Percentiles rank a stretch among this genome's conserved stretches.
Evolutionary conservation across 2,888 invertebrate species (phyloP).

Genomic region (Phorcus lineatus): DNA sequence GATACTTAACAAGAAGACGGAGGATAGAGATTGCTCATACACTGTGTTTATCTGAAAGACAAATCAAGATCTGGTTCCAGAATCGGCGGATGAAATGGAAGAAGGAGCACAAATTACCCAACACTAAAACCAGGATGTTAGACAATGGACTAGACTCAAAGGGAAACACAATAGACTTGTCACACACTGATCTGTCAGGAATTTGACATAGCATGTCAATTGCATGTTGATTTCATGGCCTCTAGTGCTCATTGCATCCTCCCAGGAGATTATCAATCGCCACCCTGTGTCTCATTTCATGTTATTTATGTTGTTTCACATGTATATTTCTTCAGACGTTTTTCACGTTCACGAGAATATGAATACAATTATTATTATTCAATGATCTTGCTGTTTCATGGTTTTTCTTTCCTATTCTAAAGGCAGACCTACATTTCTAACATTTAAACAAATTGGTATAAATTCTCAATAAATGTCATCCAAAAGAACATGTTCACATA

Average conservation of each 20-base stretch:
- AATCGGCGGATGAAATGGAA: constrained; percentile 99
- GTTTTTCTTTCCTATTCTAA: too few species aligned
- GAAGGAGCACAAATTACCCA: constrained; percentile 70
- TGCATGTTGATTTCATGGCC: constrained; percentile 5
- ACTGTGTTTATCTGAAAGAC: constrained; percentile 95
- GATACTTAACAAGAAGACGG: constrained; percentile 96
- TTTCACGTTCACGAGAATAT: constrained; percentile 2
- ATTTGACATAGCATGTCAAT: constrained; percentile 12
- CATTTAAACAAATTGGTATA: too few species aligned
- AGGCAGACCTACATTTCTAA: too few species aligned
- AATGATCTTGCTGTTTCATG: neutral
- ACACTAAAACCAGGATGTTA: constrained; percentile 62
- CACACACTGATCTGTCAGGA: constrained; percentile 24
- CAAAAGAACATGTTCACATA: too few species aligned
- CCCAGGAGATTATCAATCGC: constrained; percentile 1
- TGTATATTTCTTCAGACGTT: constrained; percentile 13
- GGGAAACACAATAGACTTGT: constrained; percentile 13
- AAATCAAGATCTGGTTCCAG: constrained; percentile 85
- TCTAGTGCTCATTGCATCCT: constrained; percentile 8
- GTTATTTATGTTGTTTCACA: constrained; percentile 13
- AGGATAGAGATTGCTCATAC: constrained; percentile 98
- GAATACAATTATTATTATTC: neutral
- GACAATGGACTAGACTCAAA: constrained; percentile 44
- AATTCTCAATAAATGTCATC: too few species aligned
- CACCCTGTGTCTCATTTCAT: constrained; percentile 10